Evolutionary conservation across 2,797 vertebrate genomes (phyloP).

Genomic region (Girardinus metallicus): DNA sequence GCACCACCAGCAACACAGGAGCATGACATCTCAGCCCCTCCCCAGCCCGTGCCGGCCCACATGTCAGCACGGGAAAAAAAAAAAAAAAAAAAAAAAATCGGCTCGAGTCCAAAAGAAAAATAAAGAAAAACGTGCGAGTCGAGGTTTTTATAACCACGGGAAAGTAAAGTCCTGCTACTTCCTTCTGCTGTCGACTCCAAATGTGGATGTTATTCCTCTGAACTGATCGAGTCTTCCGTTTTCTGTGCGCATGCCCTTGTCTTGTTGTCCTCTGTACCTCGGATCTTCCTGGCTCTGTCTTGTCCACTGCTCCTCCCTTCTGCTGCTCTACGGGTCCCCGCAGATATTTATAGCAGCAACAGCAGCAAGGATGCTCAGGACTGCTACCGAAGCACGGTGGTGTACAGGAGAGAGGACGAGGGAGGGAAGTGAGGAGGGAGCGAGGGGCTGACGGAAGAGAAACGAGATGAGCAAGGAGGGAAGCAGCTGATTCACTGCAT

Average conservation of each 20-base stretch:
- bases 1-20: conserved; percentile 91
- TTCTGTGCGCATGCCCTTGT: conserved; percentile 32
- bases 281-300: conserved; percentile 44
- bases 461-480: conserved; percentile 71
- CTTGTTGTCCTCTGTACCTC: conserved; percentile 55
- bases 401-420: conserved; percentile 30
- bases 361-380: conserved; percentile 76
- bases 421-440: conserved; percentile 45
- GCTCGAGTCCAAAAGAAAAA: neutral
- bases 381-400: conserved; percentile 67
- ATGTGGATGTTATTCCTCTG: conserved; percentile 11
- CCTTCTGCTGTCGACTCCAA: conserved; percentile 18
- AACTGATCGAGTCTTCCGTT: conserved; percentile 39
- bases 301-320: conserved; percentile 69
- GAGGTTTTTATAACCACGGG: neutral
- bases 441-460: conserved; percentile 67
- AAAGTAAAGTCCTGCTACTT: conserved; percentile 34
- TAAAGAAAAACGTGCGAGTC: conserved; percentile 16
- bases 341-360: conserved; percentile 78
- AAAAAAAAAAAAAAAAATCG: conserved; percentile 36
- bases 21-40: conserved; percentile 85
- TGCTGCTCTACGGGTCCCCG: conserved; percentile 67
- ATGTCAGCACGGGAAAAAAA: conserved; percentile 57
- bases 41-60: conserved; percentile 66
- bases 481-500: conserved; percentile 78